A percentile compares a stretch with the other conserved stretches of the same genome.
Evolutionary conservation across 1,140 invertebrate genomes (phyloP).

Genomic region (Solenopsis fugax): DNA sequence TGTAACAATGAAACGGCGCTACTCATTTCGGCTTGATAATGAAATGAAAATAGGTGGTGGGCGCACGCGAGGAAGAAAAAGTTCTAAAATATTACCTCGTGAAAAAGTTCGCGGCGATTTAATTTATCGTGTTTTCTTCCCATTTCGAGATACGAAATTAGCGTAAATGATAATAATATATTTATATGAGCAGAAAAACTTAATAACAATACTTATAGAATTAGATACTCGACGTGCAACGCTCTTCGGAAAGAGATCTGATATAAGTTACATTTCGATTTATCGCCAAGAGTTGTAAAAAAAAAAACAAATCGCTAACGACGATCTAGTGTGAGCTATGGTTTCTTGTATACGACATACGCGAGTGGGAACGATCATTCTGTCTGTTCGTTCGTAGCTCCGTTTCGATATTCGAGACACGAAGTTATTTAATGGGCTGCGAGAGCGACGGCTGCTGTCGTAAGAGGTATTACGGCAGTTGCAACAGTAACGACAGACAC

Average conservation of each 20-base stretch:
- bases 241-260: neutral
- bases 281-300: neutral
- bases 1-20: constrained; percentile 33
- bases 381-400: constrained; percentile 9
- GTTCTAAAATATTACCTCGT: constrained; percentile 29
- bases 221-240: neutral
- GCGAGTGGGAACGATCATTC: constrained; percentile 22
- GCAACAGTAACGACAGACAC: constrained; percentile 58
- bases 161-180: neutral
- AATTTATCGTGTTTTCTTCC: neutral
- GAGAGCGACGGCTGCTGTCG: constrained; percentile 48
- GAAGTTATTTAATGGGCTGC: constrained; percentile 66
- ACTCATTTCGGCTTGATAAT: constrained; percentile 51
- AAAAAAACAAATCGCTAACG: neutral
- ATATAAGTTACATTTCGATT: neutral
- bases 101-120: constrained; percentile 7
- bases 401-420: constrained; percentile 59
- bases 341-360: neutral
- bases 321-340: constrained; percentile 14
- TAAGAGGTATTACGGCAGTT: constrained; percentile 51
- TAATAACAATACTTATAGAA: neutral
- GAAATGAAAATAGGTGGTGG: constrained; percentile 49
- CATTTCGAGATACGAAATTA: neutral
- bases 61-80: neutral
- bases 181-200: neutral